Percentiles rank a stretch among this genome's conserved stretches.
These are phyloP conservation scores for Trypoxylus dichotomus DNA, from an alignment of 1,140 invertebrate species.

Conservation along the genomic window DNA sequence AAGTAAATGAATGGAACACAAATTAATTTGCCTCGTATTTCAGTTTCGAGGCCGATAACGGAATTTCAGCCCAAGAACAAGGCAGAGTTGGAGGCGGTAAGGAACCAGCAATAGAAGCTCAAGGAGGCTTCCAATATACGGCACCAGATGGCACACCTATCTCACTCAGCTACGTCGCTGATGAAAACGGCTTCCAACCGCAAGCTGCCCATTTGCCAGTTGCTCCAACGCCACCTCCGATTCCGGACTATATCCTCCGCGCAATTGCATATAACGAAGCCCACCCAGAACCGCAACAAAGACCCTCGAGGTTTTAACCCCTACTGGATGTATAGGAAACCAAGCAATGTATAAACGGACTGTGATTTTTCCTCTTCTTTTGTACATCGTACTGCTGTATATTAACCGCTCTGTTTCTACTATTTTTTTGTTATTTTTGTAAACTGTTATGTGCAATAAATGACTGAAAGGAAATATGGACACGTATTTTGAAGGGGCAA, in stretches of 20 bases:
- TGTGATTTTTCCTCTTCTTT: not conserved
- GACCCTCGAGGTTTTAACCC: not conserved
- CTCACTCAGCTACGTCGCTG: conserved; percentile 57
- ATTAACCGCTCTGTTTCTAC: not conserved
- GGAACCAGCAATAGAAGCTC: conserved; percentile 51
- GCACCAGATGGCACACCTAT: conserved; percentile 57
- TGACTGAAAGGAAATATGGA: not conserved
- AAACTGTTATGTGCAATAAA: not conserved
- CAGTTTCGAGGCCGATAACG: conserved; percentile 61
- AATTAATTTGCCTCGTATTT: conserved; percentile 46
- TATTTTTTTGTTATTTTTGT: not conserved
- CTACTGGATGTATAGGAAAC: not conserved
- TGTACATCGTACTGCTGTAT: not conserved
- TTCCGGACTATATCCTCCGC: conserved; percentile 49
- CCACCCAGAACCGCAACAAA: conserved; percentile 43
- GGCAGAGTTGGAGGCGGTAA: conserved; percentile 49
- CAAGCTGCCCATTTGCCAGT: conserved; percentile 57
- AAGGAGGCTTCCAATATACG: conserved; percentile 55
- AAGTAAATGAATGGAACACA: not conserved
- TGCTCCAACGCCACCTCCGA: conserved; percentile 65
- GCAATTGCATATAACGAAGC: conserved; percentile 50
- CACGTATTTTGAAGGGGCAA: too few relatives aligned
- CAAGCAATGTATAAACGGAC: not conserved
- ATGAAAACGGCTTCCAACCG: conserved; percentile 59
- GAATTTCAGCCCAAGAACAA: conserved; percentile 56